Base-by-base conservation (phyloP, 2,113 vertebrate species). In the Tetraodon nigroviridis region DNA sequence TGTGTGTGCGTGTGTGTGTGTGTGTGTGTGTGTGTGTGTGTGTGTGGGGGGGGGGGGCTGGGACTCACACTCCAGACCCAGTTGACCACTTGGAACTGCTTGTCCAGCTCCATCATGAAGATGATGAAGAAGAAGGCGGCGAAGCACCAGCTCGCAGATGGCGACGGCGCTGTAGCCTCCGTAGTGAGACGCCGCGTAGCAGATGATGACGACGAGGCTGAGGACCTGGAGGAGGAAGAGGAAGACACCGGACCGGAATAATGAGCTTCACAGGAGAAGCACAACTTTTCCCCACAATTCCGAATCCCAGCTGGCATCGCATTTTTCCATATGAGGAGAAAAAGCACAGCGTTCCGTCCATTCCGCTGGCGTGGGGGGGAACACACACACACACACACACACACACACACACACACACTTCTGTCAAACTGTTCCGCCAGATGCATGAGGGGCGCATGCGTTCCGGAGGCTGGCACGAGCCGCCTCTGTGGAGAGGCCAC, bases 31-130 rank as follows among this genome's bases (percentile, higher is more conserved):
- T 16, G 45, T 44, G 21, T 0, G 3, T 13, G 18, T 3, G 17
- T 41, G 47, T 18, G 11, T 15, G 7, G 32, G 5, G 1, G 0
- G 18, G 27, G 47, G 7, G 7, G 21, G 20, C 46, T 29, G 51
- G 0, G 20, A 90, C 91, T 91, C 63, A 92, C 91, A 11, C 2
- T 89, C 91, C 91, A 92, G 21, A 82, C 0, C 91, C 91, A 92
- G 86, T 81, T 85, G 67, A 92, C 17, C 40, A 55, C 1, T 18
- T 4, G 3, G 48, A 92, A 0, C 81, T 90, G 85, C 75, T 92
- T 90, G 79, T 92, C 88, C 51, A 91, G 0, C 14, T 83, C 85
- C 84, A 88, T 73, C 85, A 89, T 90, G 74, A 89, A 92, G 76
- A 92, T 10, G 45, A 55, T 27, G 4, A 92, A 90, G 81, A 91